Base-by-base conservation (phyloP, 2,113 vertebrate species). In the Nannospalax galili region DNA sequence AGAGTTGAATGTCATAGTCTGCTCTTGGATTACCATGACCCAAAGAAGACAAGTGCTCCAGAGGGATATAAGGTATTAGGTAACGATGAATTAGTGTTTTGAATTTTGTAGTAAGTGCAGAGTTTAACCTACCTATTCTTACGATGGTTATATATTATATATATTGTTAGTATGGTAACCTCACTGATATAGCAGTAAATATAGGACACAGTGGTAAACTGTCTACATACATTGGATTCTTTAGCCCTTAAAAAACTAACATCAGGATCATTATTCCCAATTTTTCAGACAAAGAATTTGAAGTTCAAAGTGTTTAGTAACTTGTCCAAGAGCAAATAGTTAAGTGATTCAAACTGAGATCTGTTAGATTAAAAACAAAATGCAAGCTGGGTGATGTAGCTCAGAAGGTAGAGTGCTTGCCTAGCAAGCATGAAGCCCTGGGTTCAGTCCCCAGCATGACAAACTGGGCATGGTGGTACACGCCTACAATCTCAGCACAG, bases 1-100 rank as follows among this genome's bases (percentile, higher is more conserved):
- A 64, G 74, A 92, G 72, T 65, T 67, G 96, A 78, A 88, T 40
- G n/a, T 4, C 56, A 88, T 42, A 40, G 56, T 89, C 84, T 93
- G 22, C 69, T 3, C 7, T 90, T 77, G 65, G 80, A 70, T 87
- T 93, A 86, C 69, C 30, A 80, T 75, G 94, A 70, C 52, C 45
- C 72, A 89, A 86, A 74, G 26, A n/a, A 93, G 48, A 10, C 65
- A 64, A 86, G 69, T 79, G 28, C 69, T 65, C 32, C 69, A 87
- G n/a, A n/a, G n/a, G n/a, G 42, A 75, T 19, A 30, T 15, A 91
- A 77, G 65, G 79, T 26, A 40, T 24, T 8, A 81, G 12, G 16
- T 16, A 65, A 7, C 42, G 82, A 75, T 52, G 9, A 93, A 52
- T 62, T 84, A 48, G 22, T 56, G 19, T 84, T 94, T 95, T 70